Evolutionary conservation across 2,888 invertebrate species (phyloP).

Genomic region (Tenthredo amoena): DNA sequence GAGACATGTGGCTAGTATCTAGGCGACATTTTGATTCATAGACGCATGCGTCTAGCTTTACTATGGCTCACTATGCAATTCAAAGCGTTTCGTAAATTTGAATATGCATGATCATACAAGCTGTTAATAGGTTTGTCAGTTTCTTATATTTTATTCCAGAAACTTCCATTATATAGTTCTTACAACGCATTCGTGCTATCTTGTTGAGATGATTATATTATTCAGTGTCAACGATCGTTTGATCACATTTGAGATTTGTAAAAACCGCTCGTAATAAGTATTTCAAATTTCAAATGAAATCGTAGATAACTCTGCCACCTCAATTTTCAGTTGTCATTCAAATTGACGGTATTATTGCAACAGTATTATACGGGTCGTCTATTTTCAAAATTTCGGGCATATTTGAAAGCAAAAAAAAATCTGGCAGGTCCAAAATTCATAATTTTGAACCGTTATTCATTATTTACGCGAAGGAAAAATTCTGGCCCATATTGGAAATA

Average conservation of each 20-base stretch:
- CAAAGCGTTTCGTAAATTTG: neutral
- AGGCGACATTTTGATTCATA: neutral
- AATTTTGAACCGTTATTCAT: too few species aligned
- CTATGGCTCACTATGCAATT: neutral
- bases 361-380: too few species aligned
- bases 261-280: neutral
- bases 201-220: neutral
- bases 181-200: neutral
- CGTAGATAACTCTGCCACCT: neutral
- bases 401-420: too few species aligned
- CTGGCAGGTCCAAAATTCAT: too few species aligned
- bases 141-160: neutral
- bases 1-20: neutral
- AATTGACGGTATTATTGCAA: neutral
- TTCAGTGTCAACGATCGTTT: too few species aligned
- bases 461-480: too few species aligned
- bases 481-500: too few species aligned
- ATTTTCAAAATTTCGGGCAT: too few species aligned
- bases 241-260: neutral
- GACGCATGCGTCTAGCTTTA: neutral
- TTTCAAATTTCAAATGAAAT: neutral
- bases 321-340: neutral
- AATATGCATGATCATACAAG: neutral
- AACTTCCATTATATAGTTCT: neutral
- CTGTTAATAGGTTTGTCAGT: neutral